Percentiles rank a stretch among this genome's conserved stretches.
phyloP scores from a whole-genome alignment of 2,888 invertebrate genomes.

The Aelia acuminata region DNA sequence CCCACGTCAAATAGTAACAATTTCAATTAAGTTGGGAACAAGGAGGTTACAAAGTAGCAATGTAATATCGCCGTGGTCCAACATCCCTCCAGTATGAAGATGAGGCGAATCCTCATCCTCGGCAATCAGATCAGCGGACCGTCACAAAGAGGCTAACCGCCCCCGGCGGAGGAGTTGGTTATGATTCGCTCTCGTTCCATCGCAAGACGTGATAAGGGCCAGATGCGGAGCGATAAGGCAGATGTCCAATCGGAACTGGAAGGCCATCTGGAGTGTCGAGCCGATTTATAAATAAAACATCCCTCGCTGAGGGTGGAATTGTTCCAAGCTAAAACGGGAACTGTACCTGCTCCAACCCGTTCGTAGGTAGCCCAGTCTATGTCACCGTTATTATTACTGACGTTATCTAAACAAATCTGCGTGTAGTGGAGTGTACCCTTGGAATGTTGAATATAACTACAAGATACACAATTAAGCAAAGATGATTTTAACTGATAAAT shows the following conservation, averaged over 20 bases:
- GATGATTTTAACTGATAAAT: no score
- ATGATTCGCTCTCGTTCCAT: not conserved
- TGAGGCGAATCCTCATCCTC: not conserved
- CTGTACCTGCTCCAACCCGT: not conserved
- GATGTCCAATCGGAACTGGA: constrained; percentile 46
- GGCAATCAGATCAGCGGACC: not conserved
- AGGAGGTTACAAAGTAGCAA: not conserved
- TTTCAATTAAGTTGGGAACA: no score
- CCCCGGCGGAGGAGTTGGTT: not conserved
- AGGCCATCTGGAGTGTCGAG: constrained; percentile 45
- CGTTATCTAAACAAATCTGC: not conserved
- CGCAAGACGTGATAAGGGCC: constrained; percentile 23
- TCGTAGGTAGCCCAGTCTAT: constrained; percentile 7
- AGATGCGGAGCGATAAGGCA: constrained; percentile 45
- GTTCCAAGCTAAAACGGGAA: not conserved
- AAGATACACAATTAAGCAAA: no score
- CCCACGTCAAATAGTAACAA: no score
- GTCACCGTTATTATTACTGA: not conserved
- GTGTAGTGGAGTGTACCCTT: not conserved
- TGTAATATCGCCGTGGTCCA: not conserved
- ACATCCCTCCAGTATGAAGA: not conserved
- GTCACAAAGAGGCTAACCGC: constrained; percentile 8
- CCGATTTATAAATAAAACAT: constrained; percentile 50
- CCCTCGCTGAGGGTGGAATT: constrained; percentile 37
- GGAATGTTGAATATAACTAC: no score